These are phyloP conservation scores for Gallinago stenura DNA, from an alignment of 2,797 vertebrate genomes.

Conservation along the genomic window DNA sequence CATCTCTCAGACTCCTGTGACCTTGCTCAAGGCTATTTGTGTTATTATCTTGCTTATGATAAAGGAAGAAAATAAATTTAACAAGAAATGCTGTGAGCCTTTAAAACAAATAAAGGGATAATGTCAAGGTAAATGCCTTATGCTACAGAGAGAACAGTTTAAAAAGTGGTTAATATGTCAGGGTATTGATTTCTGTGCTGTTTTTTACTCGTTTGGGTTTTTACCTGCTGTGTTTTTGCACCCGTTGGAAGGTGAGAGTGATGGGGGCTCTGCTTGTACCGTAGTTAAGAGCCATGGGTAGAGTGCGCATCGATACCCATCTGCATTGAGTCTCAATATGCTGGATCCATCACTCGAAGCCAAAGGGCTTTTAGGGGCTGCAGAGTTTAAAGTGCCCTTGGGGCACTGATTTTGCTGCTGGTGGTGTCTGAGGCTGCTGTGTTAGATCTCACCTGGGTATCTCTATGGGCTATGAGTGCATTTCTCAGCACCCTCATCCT, in stretches of 20 bases:
- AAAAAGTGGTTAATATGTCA: not conserved
- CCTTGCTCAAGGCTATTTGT: not conserved
- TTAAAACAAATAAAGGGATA: not conserved
- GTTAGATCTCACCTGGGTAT: not conserved
- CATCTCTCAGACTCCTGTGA: not conserved
- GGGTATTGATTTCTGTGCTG: not conserved
- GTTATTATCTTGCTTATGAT: not conserved
- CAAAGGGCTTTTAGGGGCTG: not conserved
- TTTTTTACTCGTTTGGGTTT: not conserved
- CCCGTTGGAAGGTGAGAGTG: not conserved
- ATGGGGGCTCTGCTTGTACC: not conserved
- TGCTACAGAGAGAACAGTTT: not conserved
- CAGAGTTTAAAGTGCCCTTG: too few relatives aligned
- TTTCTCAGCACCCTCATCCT: not conserved
- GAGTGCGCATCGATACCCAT: not conserved
- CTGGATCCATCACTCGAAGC: not conserved
- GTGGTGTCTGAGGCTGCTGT: not conserved
- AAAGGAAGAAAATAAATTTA: not conserved
- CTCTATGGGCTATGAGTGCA: not conserved
- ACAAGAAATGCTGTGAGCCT: not conserved
- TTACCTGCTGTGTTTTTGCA: not conserved
- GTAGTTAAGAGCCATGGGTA: rapidly evolving
- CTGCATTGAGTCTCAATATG: rapidly evolving
- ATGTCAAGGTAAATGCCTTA: not conserved
- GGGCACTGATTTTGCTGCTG: not conserved